Conservation (phyloP, 2,797 vertebrate genomes). For the Tympanoctomys barrerae region DNA sequence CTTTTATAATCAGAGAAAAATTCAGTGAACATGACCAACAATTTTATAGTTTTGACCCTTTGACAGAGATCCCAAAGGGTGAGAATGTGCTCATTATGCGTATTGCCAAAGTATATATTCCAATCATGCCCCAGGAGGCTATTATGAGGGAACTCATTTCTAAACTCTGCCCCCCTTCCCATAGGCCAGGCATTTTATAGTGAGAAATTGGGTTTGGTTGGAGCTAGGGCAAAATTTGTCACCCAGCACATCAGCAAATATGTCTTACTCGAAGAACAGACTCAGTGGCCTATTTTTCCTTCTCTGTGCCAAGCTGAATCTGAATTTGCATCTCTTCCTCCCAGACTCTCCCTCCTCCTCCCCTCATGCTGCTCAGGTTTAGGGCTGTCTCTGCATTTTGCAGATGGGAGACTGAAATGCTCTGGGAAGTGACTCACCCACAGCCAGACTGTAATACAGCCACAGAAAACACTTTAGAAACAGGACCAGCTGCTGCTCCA, state of each 20-base stretch:
- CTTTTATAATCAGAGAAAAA: slow-evolving; percentile 60
- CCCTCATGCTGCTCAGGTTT: neutral
- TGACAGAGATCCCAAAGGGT: slow-evolving; percentile 20
- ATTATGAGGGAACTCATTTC: neutral
- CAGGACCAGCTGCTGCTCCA: slow-evolving; percentile 46
- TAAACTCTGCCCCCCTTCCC: slow-evolving; percentile 7
- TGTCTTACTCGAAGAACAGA: neutral
- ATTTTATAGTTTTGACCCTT: slow-evolving; percentile 62
- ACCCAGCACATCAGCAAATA: neutral
- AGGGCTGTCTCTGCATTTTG: neutral
- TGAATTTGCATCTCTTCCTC: neutral
- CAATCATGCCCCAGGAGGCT: neutral
- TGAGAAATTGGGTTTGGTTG: neutral
- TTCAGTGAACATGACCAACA: slow-evolving; percentile 29
- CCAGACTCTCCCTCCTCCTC: neutral
- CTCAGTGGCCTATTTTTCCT: neutral
- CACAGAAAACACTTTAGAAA: neutral
- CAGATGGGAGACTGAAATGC: slow-evolving; percentile 38
- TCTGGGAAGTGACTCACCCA: slow-evolving; percentile 63
- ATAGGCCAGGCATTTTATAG: neutral
- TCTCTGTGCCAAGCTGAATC: neutral
- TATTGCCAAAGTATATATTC: neutral
- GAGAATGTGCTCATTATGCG: neutral
- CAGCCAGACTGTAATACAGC: slow-evolving; percentile 55
- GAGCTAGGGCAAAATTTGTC: neutral